Percentiles rank a stretch among this genome's conserved stretches.
phyloP scores from a whole-genome alignment of 2,113 vertebrate species.

The Seriola rivoliana region DNA sequence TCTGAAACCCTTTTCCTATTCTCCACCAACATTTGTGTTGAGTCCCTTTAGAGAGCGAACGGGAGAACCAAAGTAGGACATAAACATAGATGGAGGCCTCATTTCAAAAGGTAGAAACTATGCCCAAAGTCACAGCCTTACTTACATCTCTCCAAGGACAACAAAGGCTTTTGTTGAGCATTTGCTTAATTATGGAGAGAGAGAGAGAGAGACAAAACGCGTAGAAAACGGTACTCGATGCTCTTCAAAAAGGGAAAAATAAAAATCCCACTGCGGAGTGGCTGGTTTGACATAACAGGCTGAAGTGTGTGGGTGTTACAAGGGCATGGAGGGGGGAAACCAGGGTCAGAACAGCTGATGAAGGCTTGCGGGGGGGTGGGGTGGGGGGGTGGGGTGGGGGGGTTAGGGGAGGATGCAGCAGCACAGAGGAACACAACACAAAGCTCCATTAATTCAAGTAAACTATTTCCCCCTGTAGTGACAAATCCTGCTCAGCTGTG shows the following conservation, averaged over 20 bases:
- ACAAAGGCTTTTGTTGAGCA: slow-evolving; percentile 21
- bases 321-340: slow-evolving; percentile 29
- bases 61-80: background rate
- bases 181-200: slow-evolving; percentile 46
- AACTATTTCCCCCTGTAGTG: slow-evolving; percentile 18
- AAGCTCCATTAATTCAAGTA: slow-evolving; percentile 37
- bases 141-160: slow-evolving; percentile 47
- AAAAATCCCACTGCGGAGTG: slow-evolving; percentile 31
- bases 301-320: slow-evolving; percentile 54
- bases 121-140: slow-evolving; percentile 34
- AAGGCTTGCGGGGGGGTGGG: background rate
- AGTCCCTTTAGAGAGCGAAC: background rate
- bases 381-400: background rate
- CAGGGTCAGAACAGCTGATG: slow-evolving; percentile 40
- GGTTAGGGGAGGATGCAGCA: background rate
- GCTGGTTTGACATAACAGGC: slow-evolving; percentile 30
- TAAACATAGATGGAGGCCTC: background rate
- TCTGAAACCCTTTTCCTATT: background rate
- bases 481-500: slow-evolving; percentile 18
- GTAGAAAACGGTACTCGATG: slow-evolving; percentile 1
- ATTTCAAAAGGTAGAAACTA: slow-evolving; percentile 24
- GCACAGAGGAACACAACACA: slow-evolving; percentile 27
- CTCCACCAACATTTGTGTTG: background rate
- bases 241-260: slow-evolving; percentile 39
- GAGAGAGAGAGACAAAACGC: background rate